phyloP scores from a whole-genome alignment of 2,113 vertebrate species.

The Andinoacara biseriatus region DNA sequence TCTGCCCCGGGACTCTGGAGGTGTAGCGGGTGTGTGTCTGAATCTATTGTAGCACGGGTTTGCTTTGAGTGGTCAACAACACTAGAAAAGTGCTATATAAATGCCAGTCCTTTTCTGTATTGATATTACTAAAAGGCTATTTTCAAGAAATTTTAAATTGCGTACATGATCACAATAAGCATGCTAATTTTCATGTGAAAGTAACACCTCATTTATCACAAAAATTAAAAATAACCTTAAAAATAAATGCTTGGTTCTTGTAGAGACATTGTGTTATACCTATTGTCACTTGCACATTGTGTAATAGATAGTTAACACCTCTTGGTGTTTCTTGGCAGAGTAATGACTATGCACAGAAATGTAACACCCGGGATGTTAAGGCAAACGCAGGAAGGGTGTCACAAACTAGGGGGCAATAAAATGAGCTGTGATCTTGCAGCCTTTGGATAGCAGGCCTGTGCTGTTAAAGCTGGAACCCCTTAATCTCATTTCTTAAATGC shows the following conservation, averaged over 20 bases:
- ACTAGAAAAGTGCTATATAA: background rate
- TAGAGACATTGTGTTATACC: background rate
- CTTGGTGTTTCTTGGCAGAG: slow-evolving; percentile 32
- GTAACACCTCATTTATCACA: background rate
- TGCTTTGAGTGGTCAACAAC: background rate
- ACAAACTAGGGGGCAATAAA: slow-evolving; percentile 50
- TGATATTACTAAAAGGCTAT: too few relatives aligned
- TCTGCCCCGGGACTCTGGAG: background rate
- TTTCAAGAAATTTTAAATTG: background rate
- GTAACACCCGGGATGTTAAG: slow-evolving; percentile 14
- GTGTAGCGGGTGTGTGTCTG: background rate
- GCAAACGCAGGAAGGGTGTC: background rate
- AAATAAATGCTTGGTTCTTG: background rate
- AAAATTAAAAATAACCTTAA: too few relatives aligned
- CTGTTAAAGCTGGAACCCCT: slow-evolving; percentile 38
- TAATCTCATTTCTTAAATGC: slow-evolving; percentile 69
- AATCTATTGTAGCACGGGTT: too few relatives aligned
- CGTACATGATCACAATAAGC: background rate
- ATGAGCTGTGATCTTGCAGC: slow-evolving; percentile 16
- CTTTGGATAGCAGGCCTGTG: background rate
- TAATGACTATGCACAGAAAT: slow-evolving; percentile 20
- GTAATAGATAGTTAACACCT: slow-evolving; percentile 29
- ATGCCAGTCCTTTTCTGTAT: too few relatives aligned
- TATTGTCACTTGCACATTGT: slow-evolving; percentile 20
- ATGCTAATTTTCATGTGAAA: background rate